phyloP scores from a whole-genome alignment of 2,888 invertebrate genomes.

The Leptopterna dolabrata region DNA sequence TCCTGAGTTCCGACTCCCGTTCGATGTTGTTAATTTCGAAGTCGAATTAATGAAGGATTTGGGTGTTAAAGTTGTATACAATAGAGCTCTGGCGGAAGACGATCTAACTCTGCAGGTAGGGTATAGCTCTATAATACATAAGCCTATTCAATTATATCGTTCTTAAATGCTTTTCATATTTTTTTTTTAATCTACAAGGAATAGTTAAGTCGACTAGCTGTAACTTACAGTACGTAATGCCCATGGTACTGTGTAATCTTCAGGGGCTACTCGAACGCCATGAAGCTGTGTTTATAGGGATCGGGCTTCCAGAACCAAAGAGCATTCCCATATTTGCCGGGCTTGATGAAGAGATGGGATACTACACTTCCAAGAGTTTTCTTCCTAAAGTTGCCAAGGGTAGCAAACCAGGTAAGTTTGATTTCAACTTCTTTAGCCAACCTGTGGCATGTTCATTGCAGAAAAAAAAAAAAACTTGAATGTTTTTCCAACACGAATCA shows the following conservation, averaged over 20 bases:
- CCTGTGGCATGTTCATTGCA: too few relatives aligned
- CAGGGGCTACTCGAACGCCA: slow-evolving; percentile 77
- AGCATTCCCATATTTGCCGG: slow-evolving; percentile 80
- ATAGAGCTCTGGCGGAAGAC: slow-evolving; percentile 63
- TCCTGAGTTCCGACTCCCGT: slow-evolving; percentile 95
- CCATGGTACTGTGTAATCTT: neutral
- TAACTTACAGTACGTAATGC: too few relatives aligned
- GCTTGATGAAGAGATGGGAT: slow-evolving; percentile 83
- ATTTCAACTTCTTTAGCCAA: slow-evolving; percentile 51
- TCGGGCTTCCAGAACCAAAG: slow-evolving; percentile 93
- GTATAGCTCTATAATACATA: neutral
- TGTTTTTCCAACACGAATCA: too few relatives aligned
- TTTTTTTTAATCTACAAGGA: too few relatives aligned
- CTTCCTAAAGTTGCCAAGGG: slow-evolving; percentile 87
- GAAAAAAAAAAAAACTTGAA: too few relatives aligned
- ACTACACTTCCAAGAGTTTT: slow-evolving; percentile 95
- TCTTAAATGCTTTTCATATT: too few relatives aligned
- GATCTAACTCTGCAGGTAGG: slow-evolving; percentile 79
- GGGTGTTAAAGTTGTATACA: slow-evolving; percentile 82
- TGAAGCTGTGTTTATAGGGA: slow-evolving; percentile 85
- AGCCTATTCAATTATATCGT: too few relatives aligned
- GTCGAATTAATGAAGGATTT: slow-evolving; percentile 90
- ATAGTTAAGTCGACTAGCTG: too few relatives aligned
- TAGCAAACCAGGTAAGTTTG: slow-evolving; percentile 81
- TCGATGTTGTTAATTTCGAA: slow-evolving; percentile 92